Evolutionary conservation across 1,140 invertebrate genomes (phyloP), one percentile per base, ranked within the genome.

Genomic region (Drosophila melanica): DNA sequence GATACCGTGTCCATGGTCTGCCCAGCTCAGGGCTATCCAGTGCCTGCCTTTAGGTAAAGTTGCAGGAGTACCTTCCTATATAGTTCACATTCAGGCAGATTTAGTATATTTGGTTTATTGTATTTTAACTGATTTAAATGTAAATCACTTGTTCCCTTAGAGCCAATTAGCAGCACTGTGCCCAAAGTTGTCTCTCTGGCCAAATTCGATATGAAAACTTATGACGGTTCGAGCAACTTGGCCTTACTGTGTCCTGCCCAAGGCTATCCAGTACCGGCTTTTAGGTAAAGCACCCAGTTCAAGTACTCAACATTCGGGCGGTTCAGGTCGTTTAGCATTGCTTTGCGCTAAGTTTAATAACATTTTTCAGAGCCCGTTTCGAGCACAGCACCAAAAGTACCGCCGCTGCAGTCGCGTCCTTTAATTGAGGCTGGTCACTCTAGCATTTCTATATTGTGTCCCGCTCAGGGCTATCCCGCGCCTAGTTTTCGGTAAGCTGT

Each of bases 21-120:
- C 81, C 95, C 95, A 87, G 95, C 95, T 50, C 95, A 96, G 93
- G 95, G 94, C 53, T 95, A 93, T 92, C 96, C 95, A 66, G 93
- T 94, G 66, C 93, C 95, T 12, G 92, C 93, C 76, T 94, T 94
- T 93, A 94, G 95, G 94, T 95, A 73, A 85, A 92, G 94, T n/a
- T n/a, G 4, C 10, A 8, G 10, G 14, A 14, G 27, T 3, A 3
- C 12, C 14, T n/a, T 6, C 3, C 11, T 4, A 41, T 10, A 3
- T 41, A 47, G 11, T 3, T 12, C 18, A 20, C 41, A 64, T 47
- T 67, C 62, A 78, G 78, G n/a, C 30, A 72, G 67, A 55, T 67
- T 65, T 51, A 2, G 23, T 37, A 50, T 9, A 1, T 11, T 27
- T 27, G 6, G 5, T 23, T 8, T 1, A 4, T 11, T 54, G 10